Evolutionary conservation across 2,113 vertebrate genomes (phyloP).

Genomic region (Bungarus multicinctus): DNA sequence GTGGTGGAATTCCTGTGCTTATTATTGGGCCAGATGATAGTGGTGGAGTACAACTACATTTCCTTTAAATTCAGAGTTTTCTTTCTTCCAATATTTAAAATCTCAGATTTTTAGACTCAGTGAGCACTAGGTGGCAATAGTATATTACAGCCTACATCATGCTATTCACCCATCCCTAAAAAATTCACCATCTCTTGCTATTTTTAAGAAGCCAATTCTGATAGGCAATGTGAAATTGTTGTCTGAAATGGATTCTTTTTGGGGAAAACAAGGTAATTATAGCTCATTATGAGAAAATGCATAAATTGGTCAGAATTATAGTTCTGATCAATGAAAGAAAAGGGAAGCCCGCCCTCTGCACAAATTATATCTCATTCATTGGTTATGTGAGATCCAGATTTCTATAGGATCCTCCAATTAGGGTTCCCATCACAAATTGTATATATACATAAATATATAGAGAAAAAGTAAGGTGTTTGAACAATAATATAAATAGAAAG

Average conservation of each 20-base stretch:
- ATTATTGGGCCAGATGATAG: neutral
- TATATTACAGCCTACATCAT: constrained; percentile 6
- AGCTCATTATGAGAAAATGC: neutral
- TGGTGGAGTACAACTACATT: neutral
- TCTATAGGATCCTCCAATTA: neutral
- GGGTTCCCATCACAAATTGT: neutral
- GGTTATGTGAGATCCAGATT: neutral
- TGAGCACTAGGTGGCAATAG: constrained; percentile 61
- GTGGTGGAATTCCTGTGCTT: neutral
- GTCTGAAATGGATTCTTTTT: neutral
- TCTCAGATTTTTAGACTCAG: neutral
- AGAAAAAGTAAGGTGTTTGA: neutral
- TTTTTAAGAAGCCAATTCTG: neutral
- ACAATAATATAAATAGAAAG: neutral
- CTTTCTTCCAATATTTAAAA: neutral
- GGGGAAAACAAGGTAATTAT: constrained; percentile 1
- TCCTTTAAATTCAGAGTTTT: neutral
- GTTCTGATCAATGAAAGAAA: neutral
- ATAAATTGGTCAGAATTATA: constrained; percentile 6
- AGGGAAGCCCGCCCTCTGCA: neutral
- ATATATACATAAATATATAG: neutral
- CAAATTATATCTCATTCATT: neutral
- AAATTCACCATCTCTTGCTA: fast-evolving
- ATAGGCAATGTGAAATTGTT: neutral
- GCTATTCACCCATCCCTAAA: neutral